Evolutionary conservation across 1,140 invertebrate genomes (phyloP).

Genomic region (Rhopalosiphum maidis): DNA sequence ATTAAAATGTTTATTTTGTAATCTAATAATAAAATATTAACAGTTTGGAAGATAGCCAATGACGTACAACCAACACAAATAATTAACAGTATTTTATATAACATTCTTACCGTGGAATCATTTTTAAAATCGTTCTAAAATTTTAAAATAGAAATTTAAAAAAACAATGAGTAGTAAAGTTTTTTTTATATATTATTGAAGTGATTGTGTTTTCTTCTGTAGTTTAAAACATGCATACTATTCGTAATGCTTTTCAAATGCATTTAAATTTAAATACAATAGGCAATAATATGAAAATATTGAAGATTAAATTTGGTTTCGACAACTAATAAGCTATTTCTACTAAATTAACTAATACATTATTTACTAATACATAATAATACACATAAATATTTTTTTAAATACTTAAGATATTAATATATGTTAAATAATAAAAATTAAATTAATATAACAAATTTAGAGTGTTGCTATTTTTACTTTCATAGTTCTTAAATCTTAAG

Average conservation of each 20-base stretch:
- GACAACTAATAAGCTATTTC: background rate
- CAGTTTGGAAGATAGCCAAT: background rate
- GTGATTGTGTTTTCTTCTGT: background rate
- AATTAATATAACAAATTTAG: background rate
- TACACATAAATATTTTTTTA: no score
- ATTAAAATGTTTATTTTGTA: background rate
- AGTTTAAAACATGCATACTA: background rate
- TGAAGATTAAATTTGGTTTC: background rate
- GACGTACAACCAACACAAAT: background rate
- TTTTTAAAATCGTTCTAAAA: background rate
- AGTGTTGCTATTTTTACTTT: background rate
- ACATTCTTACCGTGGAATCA: background rate
- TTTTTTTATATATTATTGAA: background rate
- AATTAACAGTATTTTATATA: background rate
- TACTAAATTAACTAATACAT: no score
- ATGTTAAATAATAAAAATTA: background rate
- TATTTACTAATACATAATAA: no score
- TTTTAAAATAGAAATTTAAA: background rate
- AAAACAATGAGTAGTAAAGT: background rate
- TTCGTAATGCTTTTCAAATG: background rate
- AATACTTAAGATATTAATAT: no score
- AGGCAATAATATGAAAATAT: background rate
- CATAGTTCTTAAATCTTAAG: background rate
- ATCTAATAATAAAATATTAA: slow-evolving; percentile 16
- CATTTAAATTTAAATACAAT: background rate